phyloP scores from a whole-genome alignment of 2,888 invertebrate species.

The Deroplatys truncata region DNA sequence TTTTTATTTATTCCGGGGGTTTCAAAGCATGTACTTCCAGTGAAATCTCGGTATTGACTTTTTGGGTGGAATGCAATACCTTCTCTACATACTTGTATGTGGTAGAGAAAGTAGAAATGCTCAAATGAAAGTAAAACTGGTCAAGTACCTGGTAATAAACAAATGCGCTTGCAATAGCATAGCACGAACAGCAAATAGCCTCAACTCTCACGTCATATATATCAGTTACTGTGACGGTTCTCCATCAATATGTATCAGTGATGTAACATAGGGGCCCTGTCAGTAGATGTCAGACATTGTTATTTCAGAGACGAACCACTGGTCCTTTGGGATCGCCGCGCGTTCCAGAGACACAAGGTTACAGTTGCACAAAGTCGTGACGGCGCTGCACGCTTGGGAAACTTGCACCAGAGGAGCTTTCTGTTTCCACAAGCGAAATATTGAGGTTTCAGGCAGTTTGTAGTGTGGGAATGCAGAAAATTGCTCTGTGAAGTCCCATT shows the following conservation, averaged over 20 bases:
- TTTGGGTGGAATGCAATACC: too few species aligned
- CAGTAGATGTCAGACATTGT: not conserved
- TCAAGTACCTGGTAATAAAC: too few species aligned
- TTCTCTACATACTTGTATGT: too few species aligned
- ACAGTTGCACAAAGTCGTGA: not conserved
- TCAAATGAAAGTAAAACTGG: too few species aligned
- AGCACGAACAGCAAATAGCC: too few species aligned
- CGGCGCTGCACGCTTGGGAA: too few species aligned
- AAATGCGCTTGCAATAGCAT: too few species aligned
- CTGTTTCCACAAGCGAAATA: not conserved
- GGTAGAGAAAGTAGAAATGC: too few species aligned
- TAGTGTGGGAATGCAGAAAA: too few species aligned
- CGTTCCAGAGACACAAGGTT: not conserved
- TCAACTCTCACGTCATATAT: not conserved
- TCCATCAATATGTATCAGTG: not conserved
- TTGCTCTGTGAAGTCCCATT: not conserved
- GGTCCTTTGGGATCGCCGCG: not conserved
- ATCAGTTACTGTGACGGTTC: not conserved
- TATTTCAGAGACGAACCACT: not conserved
- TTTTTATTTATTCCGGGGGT: too few species aligned
- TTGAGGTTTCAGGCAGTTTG: not conserved
- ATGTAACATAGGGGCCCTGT: not conserved
- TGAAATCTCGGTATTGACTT: too few species aligned
- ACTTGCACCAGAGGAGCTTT: not conserved
- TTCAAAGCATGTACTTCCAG: too few species aligned